Evolutionary conservation across 2,888 invertebrate genomes (phyloP), one percentile per base, ranked within the genome.

Genomic region (Drosophila nr. fundita): DNA sequence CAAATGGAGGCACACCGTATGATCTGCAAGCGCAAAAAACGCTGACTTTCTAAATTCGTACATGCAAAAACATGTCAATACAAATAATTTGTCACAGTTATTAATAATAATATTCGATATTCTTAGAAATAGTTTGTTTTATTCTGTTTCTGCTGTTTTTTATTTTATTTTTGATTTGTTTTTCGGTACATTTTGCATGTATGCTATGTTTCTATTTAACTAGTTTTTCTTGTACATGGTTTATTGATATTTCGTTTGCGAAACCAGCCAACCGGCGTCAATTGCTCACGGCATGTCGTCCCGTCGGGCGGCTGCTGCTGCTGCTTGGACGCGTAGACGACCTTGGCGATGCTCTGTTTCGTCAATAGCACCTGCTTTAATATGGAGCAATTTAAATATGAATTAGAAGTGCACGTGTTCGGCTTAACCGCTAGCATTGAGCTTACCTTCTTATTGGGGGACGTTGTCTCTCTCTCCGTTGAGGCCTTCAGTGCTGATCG

Each of bases 1-100:
- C 77, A 85, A 58, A 74, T 93, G 27, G 91, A 90, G 58, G 89
- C 87, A 0, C 93, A 93, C 71, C 77, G 92, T 11, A 86, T 87
- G 42, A 65, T 87, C 38, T 93, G 93, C 59, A 83, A 78, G 36
- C 73, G 71, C 38, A 54, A 60, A 29, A n/a, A 4, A 18, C 48
- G 49, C 10, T 34, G 24, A 40, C 21, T 32, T 32, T 45, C 18
- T 13, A 4, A 6, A 27, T 6, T 24, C 10, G 4, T 3, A 13
- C 6, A n/a, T 29, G 7, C 2, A 38, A 34, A 24, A 29, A 24
- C 6, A 38, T n/a, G 21, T 48, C 34, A 8, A 38, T 29, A 10
- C 10, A 34, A 52, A n/a, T 11, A 15, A 24, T 52, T 30, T 5
- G 21, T 42, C n/a, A 18, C 7, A 15, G n/a, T 52, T 21, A 52